phyloP scores from a whole-genome alignment of 53 echinoderm and acorn worm genomes.

The Arbacia lixula region DNA sequence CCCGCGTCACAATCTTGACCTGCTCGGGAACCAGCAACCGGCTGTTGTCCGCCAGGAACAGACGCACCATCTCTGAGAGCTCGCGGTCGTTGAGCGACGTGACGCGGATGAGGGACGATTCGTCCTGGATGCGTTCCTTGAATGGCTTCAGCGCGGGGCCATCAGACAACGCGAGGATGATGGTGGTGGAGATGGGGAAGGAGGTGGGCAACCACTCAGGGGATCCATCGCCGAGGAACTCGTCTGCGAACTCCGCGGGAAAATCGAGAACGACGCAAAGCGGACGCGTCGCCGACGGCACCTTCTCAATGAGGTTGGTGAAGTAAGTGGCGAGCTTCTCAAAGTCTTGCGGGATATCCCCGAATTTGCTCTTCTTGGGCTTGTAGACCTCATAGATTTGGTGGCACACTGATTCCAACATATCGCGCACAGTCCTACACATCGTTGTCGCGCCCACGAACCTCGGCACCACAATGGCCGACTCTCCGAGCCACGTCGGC shows the following conservation, averaged over 20 bases:
- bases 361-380: slow-evolving; percentile 70
- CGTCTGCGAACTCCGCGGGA: slow-evolving; percentile 66
- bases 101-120: slow-evolving; percentile 86
- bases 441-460: slow-evolving; percentile 83
- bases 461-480: slow-evolving; percentile 73
- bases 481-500: slow-evolving; percentile 89
- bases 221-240: slow-evolving; percentile 71
- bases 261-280: slow-evolving; percentile 84
- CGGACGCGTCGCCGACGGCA: slow-evolving; percentile 76
- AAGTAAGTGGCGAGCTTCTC: slow-evolving; percentile 83
- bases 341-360: slow-evolving; percentile 74
- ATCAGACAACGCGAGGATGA: slow-evolving; percentile 84
- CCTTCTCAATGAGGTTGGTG: slow-evolving; percentile 79
- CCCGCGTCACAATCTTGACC: slow-evolving; percentile 91
- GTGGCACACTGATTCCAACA: slow-evolving; percentile 81
- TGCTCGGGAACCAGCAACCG: slow-evolving; percentile 88
- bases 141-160: slow-evolving; percentile 81
- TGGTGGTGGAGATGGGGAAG: slow-evolving; percentile 73
- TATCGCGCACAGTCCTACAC: slow-evolving; percentile 85
- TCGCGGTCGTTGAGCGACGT: slow-evolving; percentile 80
- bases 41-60: slow-evolving; percentile 82
- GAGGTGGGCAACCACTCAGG: slow-evolving; percentile 87
- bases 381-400: slow-evolving; percentile 92
- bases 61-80: slow-evolving; percentile 86
- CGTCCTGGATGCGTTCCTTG: slow-evolving; percentile 78